phyloP scores from a whole-genome alignment of 2,888 invertebrate genomes.

The Chrysotoxum bicinctum region DNA sequence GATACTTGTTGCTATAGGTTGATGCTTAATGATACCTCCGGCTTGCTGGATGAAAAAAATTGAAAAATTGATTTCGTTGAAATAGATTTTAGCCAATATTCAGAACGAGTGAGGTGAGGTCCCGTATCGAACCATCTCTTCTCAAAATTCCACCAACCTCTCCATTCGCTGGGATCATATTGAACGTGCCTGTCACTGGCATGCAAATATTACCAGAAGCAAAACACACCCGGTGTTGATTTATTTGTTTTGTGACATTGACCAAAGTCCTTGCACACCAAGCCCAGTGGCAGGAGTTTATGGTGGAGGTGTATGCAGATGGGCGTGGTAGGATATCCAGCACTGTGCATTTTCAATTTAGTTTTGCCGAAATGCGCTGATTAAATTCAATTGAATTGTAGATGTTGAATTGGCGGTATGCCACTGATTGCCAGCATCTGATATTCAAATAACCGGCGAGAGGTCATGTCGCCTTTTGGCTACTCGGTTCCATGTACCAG shows the following conservation, averaged over 20 bases:
- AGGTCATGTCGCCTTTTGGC: conserved; percentile 36
- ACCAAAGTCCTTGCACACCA: conserved; percentile 23
- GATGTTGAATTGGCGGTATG: conserved; percentile 28
- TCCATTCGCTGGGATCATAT: conserved; percentile 41
- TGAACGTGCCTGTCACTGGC: conserved; percentile 50
- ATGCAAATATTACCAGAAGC: conserved; percentile 23
- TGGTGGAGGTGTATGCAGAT: not conserved
- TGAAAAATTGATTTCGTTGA: too few relatives aligned
- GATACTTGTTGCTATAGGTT: too few relatives aligned
- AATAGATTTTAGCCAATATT: too few relatives aligned
- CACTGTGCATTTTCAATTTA: conserved; percentile 41
- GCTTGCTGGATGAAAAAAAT: too few relatives aligned
- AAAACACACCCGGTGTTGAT: conserved; percentile 31
- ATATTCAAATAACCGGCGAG: conserved; percentile 32
- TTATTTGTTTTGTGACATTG: conserved; percentile 48
- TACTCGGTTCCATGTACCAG: not conserved
- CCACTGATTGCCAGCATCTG: conserved; percentile 23
- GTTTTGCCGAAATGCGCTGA: conserved; percentile 13
- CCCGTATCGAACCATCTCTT: not conserved
- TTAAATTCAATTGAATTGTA: conserved; percentile 11
- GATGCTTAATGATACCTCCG: too few relatives aligned
- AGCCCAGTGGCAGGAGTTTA: not conserved
- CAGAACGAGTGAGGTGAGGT: too few relatives aligned
- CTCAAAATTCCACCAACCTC: not conserved
- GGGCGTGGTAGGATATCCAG: not conserved